Evolutionary conservation across 2,113 vertebrate species (phyloP).

Genomic region (Gadus macrocephalus): DNA sequence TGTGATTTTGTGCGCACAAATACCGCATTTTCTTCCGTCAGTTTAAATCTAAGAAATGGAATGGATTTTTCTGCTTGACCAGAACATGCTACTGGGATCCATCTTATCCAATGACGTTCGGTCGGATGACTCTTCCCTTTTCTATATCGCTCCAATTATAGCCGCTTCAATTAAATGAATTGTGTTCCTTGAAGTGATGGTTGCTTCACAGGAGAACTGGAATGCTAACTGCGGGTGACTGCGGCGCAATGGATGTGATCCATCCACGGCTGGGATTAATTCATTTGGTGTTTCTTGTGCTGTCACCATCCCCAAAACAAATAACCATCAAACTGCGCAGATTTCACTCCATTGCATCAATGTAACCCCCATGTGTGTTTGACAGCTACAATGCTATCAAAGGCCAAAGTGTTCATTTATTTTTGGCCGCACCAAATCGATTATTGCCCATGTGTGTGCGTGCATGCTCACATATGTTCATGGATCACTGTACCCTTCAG

Average conservation of each 20-base stretch:
- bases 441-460: constrained; percentile 34
- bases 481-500: constrained; percentile 37
- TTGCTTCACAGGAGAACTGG: constrained; percentile 41
- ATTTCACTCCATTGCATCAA: constrained; percentile 64
- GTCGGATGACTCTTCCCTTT: constrained; percentile 40
- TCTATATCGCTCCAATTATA: constrained; percentile 48
- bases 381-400: constrained; percentile 58
- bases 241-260: constrained; percentile 31
- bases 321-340: constrained; percentile 49
- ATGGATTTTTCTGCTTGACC: constrained; percentile 62
- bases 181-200: constrained; percentile 39
- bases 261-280: constrained; percentile 44
- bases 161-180: constrained; percentile 61
- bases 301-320: constrained; percentile 49
- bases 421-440: constrained; percentile 43
- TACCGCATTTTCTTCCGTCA: neutral
- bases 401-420: constrained; percentile 59
- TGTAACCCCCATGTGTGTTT: constrained; percentile 39
- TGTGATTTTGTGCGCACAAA: too few relatives aligned
- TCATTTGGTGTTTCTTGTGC: constrained; percentile 38
- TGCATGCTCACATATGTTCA: constrained; percentile 21
- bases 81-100: constrained; percentile 40
- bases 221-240: constrained; percentile 24
- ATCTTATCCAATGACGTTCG: constrained; percentile 59
- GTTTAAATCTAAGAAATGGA: constrained; percentile 17